phyloP scores from a whole-genome alignment of 2,113 vertebrate genomes.

The Deroptyus accipitrinus region DNA sequence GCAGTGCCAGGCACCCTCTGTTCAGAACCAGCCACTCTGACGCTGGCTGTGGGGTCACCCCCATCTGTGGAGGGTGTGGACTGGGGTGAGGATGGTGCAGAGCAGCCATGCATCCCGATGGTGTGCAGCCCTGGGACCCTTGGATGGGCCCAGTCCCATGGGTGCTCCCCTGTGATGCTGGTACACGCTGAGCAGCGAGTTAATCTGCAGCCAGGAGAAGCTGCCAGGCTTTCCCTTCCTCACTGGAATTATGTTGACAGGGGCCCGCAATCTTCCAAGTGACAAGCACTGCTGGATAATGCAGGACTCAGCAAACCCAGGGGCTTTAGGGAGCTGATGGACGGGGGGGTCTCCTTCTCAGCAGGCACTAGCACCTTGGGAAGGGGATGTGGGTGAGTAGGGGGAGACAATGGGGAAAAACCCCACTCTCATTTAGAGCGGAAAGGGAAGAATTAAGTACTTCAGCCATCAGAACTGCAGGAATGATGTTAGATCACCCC shows the following conservation, averaged over 20 bases:
- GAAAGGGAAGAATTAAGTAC: background rate
- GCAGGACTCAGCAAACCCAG: background rate
- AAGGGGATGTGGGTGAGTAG: background rate
- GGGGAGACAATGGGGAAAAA: background rate
- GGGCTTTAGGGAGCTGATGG: background rate
- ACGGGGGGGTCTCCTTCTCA: fast-evolving
- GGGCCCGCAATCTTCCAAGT: background rate
- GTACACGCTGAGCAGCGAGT: background rate
- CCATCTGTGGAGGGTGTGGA: fast-evolving
- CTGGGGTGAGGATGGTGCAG: background rate
- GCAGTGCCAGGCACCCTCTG: fast-evolving
- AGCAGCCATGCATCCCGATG: fast-evolving
- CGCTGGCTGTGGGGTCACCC: fast-evolving
- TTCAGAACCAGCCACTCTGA: background rate
- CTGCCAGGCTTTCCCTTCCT: background rate
- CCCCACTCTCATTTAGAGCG: background rate
- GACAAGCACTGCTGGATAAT: background rate
- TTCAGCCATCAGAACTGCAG: background rate
- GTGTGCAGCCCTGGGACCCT: background rate
- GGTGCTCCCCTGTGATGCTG: background rate
- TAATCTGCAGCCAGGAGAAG: background rate
- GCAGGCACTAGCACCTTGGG: background rate
- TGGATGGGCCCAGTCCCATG: fast-evolving
- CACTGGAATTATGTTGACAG: background rate
- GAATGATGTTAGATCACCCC: background rate